Conservation (phyloP, 2,888 invertebrate genomes). For the Trissoscelio sp. region DNA sequence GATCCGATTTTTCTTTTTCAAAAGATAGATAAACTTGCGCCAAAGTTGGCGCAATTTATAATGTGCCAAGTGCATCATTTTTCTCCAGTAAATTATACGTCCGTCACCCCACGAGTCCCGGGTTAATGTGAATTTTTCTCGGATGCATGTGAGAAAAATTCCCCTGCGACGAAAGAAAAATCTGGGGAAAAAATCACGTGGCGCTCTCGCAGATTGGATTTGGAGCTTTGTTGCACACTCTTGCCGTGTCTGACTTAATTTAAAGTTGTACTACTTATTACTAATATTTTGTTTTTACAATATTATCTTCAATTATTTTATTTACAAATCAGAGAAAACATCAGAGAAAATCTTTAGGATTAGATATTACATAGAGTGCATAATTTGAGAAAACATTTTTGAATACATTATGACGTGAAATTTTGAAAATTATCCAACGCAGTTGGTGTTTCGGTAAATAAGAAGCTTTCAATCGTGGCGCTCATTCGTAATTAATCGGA, state of each 20-base stretch:
- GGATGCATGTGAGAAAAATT: conserved; percentile 37
- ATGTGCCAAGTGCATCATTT: conserved; percentile 51
- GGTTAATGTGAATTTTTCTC: conserved; percentile 40
- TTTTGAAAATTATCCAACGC: conserved; percentile 6
- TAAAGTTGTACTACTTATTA: too few relatives aligned
- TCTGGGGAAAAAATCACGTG: conserved; percentile 32
- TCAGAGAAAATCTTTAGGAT: too few relatives aligned
- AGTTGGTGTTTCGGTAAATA: conserved; percentile 26
- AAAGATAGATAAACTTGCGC: conserved; percentile 12
- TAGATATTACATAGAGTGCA: neutral
- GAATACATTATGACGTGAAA: conserved; percentile 3
- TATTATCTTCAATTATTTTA: too few relatives aligned
- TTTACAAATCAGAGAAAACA: too few relatives aligned
- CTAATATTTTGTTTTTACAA: too few relatives aligned
- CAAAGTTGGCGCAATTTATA: conserved; percentile 44
- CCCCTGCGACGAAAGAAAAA: conserved; percentile 40
- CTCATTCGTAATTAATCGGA: conserved; percentile 29
- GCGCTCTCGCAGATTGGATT: conserved; percentile 23
- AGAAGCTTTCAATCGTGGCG: conserved; percentile 23
- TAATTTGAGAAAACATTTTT: conserved; percentile 19
- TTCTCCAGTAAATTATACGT: conserved; percentile 52
- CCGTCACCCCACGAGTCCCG: conserved; percentile 11
- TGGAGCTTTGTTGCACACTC: neutral
- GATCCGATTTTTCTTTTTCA: neutral
- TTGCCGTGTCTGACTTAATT: neutral